A percentile compares a stretch with the other conserved stretches of the same genome.
Conservation (phyloP, 1,140 invertebrate genomes). For the Drosophila sturtevanti region DNA sequence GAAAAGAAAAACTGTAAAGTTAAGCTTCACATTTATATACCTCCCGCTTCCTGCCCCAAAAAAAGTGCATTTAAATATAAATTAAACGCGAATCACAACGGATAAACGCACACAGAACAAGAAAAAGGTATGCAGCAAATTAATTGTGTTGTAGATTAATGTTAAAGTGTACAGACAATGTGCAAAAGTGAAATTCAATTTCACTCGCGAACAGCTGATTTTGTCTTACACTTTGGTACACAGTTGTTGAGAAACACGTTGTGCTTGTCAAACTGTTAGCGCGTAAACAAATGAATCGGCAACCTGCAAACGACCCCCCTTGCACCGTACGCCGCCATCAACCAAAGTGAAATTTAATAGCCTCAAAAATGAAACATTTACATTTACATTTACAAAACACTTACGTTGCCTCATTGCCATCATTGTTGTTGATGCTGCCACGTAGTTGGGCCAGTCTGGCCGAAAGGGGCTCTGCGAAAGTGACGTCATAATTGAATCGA, state of each 20-base stretch:
- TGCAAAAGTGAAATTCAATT: slow-evolving; percentile 47
- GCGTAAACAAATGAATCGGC: slow-evolving; percentile 68
- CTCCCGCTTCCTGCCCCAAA: slow-evolving; percentile 44
- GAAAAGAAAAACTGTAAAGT: slow-evolving; percentile 4
- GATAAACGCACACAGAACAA: slow-evolving; percentile 39
- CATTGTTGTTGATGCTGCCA: slow-evolving; percentile 41
- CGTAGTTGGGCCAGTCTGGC: slow-evolving; percentile 55
- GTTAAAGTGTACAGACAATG: slow-evolving; percentile 61
- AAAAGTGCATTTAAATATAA: slow-evolving; percentile 73
- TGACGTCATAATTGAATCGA: slow-evolving; percentile 64
- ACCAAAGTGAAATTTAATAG: slow-evolving; percentile 66
- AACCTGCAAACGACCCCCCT: background rate
- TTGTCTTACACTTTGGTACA: slow-evolving; percentile 2
- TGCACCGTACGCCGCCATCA: background rate
- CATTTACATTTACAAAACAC: slow-evolving; percentile 39
- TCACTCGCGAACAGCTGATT: slow-evolving; percentile 75
- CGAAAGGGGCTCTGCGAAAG: slow-evolving; percentile 51
- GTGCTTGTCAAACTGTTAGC: slow-evolving; percentile 66
- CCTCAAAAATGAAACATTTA: slow-evolving; percentile 15
- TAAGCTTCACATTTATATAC: slow-evolving; percentile 1
- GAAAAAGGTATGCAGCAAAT: background rate
- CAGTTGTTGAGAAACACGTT: slow-evolving; percentile 11
- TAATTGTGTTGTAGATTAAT: slow-evolving; percentile 5
- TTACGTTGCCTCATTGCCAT: slow-evolving; percentile 64
- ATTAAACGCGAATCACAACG: slow-evolving; percentile 33